Evolutionary conservation across 2,797 vertebrate genomes (phyloP).

Genomic region (Lithobates pipiens): DNA sequence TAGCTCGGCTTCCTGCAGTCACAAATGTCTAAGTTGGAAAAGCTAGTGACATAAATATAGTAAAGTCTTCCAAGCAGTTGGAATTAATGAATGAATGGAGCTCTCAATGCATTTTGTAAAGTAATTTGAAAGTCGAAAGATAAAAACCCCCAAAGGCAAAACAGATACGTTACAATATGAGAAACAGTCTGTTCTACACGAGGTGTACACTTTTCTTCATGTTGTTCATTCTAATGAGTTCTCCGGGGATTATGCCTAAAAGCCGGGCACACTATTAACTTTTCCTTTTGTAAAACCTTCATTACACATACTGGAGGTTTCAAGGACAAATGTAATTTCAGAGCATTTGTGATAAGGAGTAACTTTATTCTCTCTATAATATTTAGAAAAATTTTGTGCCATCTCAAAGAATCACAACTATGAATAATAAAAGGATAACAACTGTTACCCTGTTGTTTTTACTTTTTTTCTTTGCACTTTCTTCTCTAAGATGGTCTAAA

Average conservation of each 20-base stretch:
- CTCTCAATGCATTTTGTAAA: constrained; percentile 55
- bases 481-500: background rate
- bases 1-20: background rate
- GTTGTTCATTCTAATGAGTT: constrained; percentile 55
- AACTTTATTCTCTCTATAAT: constrained; percentile 33
- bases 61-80: constrained; percentile 39
- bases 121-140: constrained; percentile 46
- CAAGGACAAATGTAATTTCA: constrained; percentile 48
- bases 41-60: constrained; percentile 15
- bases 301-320: constrained; percentile 37
- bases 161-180: constrained; percentile 48
- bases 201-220: constrained; percentile 52
- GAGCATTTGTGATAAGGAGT: constrained; percentile 36
- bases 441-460: too few species aligned
- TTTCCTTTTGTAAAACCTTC: constrained; percentile 40
- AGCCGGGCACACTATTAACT: constrained; percentile 37
- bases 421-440: too few species aligned
- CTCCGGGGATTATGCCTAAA: constrained; percentile 44
- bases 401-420: background rate
- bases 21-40: background rate
- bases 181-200: constrained; percentile 48
- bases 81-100: constrained; percentile 36
- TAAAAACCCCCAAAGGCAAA: constrained; percentile 54
- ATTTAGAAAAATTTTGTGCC: constrained; percentile 29
- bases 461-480: background rate